phyloP scores from a whole-genome alignment of 1,140 invertebrate species.

The Drosophila subpulchrella region DNA sequence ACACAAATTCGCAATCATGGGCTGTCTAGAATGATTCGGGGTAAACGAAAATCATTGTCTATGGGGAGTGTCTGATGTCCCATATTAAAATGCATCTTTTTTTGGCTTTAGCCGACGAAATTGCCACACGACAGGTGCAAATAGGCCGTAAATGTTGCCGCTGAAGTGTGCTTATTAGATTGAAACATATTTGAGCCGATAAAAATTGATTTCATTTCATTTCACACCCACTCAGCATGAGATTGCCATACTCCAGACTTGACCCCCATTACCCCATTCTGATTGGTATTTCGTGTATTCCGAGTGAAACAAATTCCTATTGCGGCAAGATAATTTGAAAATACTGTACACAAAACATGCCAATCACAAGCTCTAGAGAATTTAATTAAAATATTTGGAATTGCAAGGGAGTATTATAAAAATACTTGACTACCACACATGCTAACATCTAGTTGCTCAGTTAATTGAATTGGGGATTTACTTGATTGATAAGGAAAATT shows the following conservation, averaged over 20 bases:
- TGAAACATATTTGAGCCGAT: conserved; percentile 39
- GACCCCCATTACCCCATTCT: background rate
- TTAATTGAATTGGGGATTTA: conserved; percentile 7
- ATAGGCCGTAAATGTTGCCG: conserved; percentile 33
- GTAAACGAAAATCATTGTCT: background rate
- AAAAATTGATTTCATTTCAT: conserved; percentile 41
- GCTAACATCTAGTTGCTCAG: background rate
- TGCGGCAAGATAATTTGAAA: conserved; percentile 20
- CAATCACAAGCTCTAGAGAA: conserved; percentile 1
- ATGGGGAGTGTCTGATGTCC: conserved; percentile 2
- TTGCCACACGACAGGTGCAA: conserved; percentile 41
- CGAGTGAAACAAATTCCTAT: conserved; percentile 26
- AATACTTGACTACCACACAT: background rate
- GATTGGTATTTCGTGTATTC: conserved; percentile 13
- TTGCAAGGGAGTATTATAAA: background rate
- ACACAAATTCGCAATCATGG: background rate
- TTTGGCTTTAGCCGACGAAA: conserved; percentile 4
- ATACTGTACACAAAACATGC: conserved; percentile 10
- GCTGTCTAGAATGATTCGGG: background rate
- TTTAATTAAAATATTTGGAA: conserved; percentile 8
- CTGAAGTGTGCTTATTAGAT: conserved; percentile 34
- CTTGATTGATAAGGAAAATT: background rate
- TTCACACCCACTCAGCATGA: conserved; percentile 36
- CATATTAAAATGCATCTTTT: conserved; percentile 10
- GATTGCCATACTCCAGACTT: conserved; percentile 19